Base-by-base conservation (phyloP, 2,888 invertebrate genomes). In the Drosophila borealis region DNA sequence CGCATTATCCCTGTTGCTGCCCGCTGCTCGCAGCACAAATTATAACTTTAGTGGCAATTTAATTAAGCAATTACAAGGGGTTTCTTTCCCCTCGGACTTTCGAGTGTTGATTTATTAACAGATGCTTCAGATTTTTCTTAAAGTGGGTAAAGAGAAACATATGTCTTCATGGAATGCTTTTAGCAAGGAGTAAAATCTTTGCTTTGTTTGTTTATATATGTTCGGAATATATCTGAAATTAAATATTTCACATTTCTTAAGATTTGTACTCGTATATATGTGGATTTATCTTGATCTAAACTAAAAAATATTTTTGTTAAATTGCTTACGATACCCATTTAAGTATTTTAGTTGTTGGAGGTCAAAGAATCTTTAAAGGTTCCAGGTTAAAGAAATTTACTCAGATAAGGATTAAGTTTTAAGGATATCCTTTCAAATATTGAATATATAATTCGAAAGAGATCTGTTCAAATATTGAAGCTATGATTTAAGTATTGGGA, bases 31-130 rank as follows among this genome's bases (percentile, higher is more conserved):
- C 37, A 51, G 53, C 73, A 65, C 72, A 82, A 81, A 82, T 85
- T 88, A 88, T 74, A 81, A 75, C 78, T 75, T 82, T 81, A 88
- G 88, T 75, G 82, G 82, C 85, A 88, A 88, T 88, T 85, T 85
- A 88, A 85, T 85, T 85, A 85, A 88, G 85, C 77, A 85, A 85
- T 85, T 85, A 85, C 88, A 88, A 85, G 81, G 53, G 63, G 50
- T 68, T 65, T 60, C 11, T 21, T 49, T 51, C 2, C 48, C 3
- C 4, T 6, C 5, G 19, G 8, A 8, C 25, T 41, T 45, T 36
- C 33, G 55, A 57, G 78, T 80, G 70, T 69, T 84, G 88, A 87
- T 87, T 87, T 87, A 87, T 80, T 62, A 78, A 68, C 46, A 50
- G 51, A 63, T 66, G 65, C 17, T 50, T 50, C 42, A 39, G 34